Conservation (phyloP, 1,140 invertebrate genomes). For the Ganaspis sp. region DNA sequence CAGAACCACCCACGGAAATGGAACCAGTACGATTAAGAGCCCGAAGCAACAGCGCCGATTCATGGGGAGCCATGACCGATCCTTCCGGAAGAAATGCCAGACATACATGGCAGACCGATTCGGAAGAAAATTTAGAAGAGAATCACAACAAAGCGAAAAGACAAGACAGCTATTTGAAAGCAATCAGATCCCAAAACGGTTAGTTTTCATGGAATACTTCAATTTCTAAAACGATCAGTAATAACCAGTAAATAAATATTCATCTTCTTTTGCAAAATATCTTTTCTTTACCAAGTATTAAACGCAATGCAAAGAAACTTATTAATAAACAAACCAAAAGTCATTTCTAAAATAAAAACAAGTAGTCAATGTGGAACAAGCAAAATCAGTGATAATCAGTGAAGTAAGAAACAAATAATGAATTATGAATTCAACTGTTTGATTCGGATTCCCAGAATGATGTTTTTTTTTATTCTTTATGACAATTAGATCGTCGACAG, state of each 20-base stretch:
- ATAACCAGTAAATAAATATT: too few relatives aligned
- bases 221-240: background rate
- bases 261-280: too few relatives aligned
- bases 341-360: too few relatives aligned
- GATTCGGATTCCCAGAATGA: background rate
- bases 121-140: constrained; percentile 59
- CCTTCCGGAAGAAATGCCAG: constrained; percentile 56
- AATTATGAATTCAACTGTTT: constrained; percentile 7
- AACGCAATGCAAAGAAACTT: too few relatives aligned
- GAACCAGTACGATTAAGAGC: constrained; percentile 79
- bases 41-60: constrained; percentile 80
- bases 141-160: constrained; percentile 72
- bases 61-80: constrained; percentile 73
- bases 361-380: too few relatives aligned
- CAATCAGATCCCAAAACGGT: constrained; percentile 70
- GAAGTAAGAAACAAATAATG: too few relatives aligned
- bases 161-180: constrained; percentile 76
- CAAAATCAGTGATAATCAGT: too few relatives aligned
- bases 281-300: too few relatives aligned
- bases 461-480: background rate
- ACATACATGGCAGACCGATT: constrained; percentile 68
- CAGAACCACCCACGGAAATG: constrained; percentile 70
- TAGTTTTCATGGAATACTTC: constrained; percentile 35
- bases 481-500: constrained; percentile 32
- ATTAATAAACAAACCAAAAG: too few relatives aligned